Evolutionary conservation across 2,113 vertebrate genomes (phyloP).

Genomic region (rat (Rattus norvegicus)): DNA sequence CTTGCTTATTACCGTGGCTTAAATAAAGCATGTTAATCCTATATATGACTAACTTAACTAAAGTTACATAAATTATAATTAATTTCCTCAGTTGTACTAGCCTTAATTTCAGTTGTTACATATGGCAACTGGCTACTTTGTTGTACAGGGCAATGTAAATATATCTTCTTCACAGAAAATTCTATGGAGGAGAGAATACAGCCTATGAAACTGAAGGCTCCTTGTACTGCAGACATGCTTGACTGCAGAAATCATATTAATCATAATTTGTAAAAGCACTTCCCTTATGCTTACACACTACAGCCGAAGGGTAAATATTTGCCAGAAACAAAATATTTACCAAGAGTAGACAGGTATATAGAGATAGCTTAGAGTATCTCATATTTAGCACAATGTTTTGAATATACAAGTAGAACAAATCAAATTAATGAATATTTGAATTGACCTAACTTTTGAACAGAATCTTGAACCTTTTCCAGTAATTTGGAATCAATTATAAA

Average conservation of each 20-base stretch:
- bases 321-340: constrained; percentile 67
- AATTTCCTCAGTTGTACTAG: background rate
- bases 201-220: background rate
- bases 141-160: background rate
- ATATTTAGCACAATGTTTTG: constrained; percentile 23
- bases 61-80: background rate
- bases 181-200: background rate
- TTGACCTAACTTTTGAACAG: constrained; percentile 61
- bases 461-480: constrained; percentile 3
- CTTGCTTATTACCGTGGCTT: background rate
- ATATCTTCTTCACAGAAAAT: background rate
- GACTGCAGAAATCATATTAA: background rate
- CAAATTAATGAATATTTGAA: constrained; percentile 48
- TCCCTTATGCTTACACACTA: background rate
- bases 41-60: background rate
- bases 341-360: constrained; percentile 5
- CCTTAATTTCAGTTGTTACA: background rate
- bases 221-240: background rate
- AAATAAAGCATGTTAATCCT: background rate
- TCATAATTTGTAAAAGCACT: background rate
- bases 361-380: constrained; percentile 58
- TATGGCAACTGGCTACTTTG: background rate
- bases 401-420: constrained; percentile 64
- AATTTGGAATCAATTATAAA: constrained; percentile 43
- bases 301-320: constrained; percentile 19